Base-by-base conservation (phyloP, 2,888 invertebrate genomes). In the Drosophila dives region DNA sequence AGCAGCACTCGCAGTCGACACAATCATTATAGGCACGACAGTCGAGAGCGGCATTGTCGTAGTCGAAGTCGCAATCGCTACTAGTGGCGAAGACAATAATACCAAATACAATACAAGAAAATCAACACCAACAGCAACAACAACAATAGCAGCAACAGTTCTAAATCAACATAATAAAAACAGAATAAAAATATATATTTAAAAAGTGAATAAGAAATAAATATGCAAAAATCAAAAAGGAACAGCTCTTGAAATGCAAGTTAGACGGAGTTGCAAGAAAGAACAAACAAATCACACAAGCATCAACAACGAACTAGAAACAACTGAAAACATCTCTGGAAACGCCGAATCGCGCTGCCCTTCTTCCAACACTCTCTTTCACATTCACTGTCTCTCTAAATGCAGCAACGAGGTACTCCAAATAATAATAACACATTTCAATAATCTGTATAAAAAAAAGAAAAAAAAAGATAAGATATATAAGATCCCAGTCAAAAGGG, bases 11-110 rank as follows among this genome's bases (percentile, higher is more conserved):
- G 88, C 54, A 85, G 90, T 64, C 90, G 86, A 53, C 91, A 88
- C 40, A 84, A 76, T 67, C 81, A 90, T 59, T 92, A 92, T 63
- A 91, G 92, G n/a, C 86, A 86, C 48, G 88, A 80, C 6, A 86
- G 86, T 73, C 91, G 88, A 53, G 89, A 91, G 42, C 90, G 90
- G 12, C 81, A 90, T 67, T 91, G 92, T 63, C 92, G 92, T 64
- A 92, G 92, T 53, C 92, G 92, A 15, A 92, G 92, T 67, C 92
- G 91, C 62, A 92, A 92, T 72, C 92, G 91, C 72, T 92, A 92
- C 77, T 92, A 92, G 45, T 45, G 23, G 15, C 23, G 8, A 59
- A 53, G 1, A 17, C 15, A 36, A n/a, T 8, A 38, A 67, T 23
- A 67, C 62, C 55, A 70, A 70, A 75, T 29, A 29, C 32, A 45